Percentiles rank a stretch among this genome's conserved stretches.
These are phyloP conservation scores for Stenoptilia bipunctidactyla DNA, from an alignment of 2,888 invertebrate genomes.

Conservation along the genomic window DNA sequence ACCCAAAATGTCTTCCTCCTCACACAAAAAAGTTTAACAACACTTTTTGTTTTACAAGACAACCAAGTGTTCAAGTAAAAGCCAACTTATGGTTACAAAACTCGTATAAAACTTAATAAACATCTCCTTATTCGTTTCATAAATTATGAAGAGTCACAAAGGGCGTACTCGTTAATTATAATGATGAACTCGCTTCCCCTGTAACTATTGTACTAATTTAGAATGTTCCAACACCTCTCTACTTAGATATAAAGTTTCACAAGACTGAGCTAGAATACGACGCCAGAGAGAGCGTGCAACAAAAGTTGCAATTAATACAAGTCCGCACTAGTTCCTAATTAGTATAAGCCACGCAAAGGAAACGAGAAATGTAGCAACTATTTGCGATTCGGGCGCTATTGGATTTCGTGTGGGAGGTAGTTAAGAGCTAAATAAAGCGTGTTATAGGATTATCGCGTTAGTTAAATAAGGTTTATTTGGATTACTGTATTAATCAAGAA, in stretches of 20 bases:
- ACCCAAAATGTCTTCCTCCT: too few relatives aligned
- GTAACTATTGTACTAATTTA: conserved; percentile 53
- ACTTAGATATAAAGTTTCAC: background rate
- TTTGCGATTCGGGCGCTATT: conserved; percentile 41
- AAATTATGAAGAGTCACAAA: conserved; percentile 18
- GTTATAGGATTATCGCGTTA: background rate
- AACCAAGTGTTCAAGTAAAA: too few relatives aligned
- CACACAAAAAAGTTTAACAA: too few relatives aligned
- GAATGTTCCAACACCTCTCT: conserved; percentile 22
- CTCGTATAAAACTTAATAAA: too few relatives aligned
- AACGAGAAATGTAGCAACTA: conserved; percentile 55
- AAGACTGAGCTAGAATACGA: conserved; percentile 9
- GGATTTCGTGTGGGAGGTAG: conserved; percentile 9
- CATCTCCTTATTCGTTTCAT: too few relatives aligned
- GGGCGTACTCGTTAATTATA: conserved; percentile 32
- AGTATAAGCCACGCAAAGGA: conserved; percentile 49
- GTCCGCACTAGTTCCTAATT: conserved; percentile 58
- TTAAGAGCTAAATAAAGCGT: background rate
- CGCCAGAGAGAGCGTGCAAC: conserved; percentile 29
- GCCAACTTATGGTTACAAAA: too few relatives aligned
- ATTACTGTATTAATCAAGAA: conserved; percentile 16
- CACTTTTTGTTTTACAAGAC: too few relatives aligned
- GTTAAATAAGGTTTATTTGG: background rate
- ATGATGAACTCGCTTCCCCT: conserved; percentile 26
- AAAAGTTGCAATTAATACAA: conserved; percentile 57